phyloP scores from a whole-genome alignment of 2,888 invertebrate genomes.

The Dasysyrphus albostriatus region DNA sequence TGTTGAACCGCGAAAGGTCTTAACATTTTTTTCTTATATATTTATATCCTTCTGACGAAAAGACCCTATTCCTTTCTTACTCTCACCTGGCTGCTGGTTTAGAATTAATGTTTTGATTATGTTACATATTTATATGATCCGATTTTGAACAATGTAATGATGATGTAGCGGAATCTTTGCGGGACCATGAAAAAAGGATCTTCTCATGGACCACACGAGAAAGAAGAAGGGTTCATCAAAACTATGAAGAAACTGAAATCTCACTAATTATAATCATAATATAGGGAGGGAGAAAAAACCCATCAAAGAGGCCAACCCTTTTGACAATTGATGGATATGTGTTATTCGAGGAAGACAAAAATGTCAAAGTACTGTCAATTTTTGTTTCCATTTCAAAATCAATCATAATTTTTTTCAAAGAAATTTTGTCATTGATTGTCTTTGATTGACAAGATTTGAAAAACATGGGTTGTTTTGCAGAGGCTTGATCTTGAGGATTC shows the following conservation, averaged over 20 bases:
- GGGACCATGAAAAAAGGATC: constrained; percentile 32
- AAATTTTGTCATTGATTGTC: constrained; percentile 29
- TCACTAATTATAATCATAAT: constrained; percentile 66
- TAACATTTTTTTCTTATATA: background rate
- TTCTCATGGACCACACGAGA: constrained; percentile 55
- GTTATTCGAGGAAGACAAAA: constrained; percentile 21
- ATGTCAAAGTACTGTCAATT: constrained; percentile 51
- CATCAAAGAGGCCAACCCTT: background rate
- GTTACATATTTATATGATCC: constrained; percentile 64
- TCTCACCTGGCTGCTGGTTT: constrained; percentile 31
- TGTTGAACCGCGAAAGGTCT: constrained; percentile 58
- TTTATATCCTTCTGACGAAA: background rate
- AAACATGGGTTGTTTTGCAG: constrained; percentile 19
- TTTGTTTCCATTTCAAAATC: constrained; percentile 31
- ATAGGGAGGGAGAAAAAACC: background rate
- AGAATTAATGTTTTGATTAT: constrained; percentile 56
- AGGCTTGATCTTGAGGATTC: background rate
- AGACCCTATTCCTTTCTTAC: constrained; percentile 16
- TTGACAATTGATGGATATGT: constrained; percentile 52
- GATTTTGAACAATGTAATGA: constrained; percentile 66
- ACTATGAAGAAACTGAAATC: constrained; percentile 9
- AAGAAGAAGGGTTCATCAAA: constrained; percentile 23
- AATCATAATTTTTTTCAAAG: constrained; percentile 44
- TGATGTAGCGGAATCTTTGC: constrained; percentile 59
- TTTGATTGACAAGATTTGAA: constrained; percentile 62